Evolutionary conservation across 2,113 vertebrate genomes (phyloP).

Genomic region (Herpetotheres cachinnans): DNA sequence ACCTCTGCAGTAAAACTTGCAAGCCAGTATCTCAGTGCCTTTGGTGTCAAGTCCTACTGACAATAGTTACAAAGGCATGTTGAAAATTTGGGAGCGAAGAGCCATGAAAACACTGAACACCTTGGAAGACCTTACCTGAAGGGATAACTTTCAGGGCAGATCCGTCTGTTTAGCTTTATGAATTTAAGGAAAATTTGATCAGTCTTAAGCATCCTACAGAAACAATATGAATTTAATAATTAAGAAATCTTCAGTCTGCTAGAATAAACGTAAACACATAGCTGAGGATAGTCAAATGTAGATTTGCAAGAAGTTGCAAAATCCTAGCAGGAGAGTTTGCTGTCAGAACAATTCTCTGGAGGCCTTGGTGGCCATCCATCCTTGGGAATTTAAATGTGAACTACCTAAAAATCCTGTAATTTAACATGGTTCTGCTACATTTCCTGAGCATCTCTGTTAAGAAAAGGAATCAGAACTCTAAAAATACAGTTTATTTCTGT

Average conservation of each 20-base stretch:
- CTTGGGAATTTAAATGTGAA: not conserved
- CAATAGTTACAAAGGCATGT: not conserved
- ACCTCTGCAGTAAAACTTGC: not conserved
- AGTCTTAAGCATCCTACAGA: not conserved
- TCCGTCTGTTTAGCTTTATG: not conserved
- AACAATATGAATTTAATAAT: not conserved
- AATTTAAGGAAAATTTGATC: not conserved
- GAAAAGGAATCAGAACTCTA: not conserved
- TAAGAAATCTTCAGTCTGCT: not conserved
- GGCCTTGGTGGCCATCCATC: not conserved
- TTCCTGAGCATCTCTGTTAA: not conserved
- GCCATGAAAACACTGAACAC: not conserved
- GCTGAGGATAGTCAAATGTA: not conserved
- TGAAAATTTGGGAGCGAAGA: not conserved
- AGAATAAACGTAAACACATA: not conserved
- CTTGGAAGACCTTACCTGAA: not conserved
- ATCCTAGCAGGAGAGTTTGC: not conserved
- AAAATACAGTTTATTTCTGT: not conserved
- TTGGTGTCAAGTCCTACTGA: not conserved
- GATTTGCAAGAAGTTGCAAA: not conserved
- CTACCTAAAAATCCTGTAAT: not conserved
- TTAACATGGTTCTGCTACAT: not conserved
- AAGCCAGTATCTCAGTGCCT: rapidly evolving
- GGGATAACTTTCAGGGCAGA: not conserved
- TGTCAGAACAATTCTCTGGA: not conserved